Evolutionary conservation across 2,797 vertebrate genomes (phyloP).

Genomic region (Gallinago nigripennis): DNA sequence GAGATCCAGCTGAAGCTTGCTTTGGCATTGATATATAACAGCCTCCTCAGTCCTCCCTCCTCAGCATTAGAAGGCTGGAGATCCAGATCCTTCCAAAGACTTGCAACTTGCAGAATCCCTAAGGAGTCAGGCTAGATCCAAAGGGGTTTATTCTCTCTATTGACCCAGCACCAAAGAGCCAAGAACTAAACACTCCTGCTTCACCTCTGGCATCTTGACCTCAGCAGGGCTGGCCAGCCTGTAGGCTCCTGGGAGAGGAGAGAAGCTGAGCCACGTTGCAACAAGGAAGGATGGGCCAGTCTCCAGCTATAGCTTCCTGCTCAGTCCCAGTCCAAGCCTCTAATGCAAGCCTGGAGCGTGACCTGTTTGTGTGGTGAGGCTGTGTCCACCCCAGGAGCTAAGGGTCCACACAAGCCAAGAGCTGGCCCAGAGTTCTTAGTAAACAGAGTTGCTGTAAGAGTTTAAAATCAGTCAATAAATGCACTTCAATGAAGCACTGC

Average conservation of each 20-base stretch:
- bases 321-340: not conserved
- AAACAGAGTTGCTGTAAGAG: conserved; percentile 23
- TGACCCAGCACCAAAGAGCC: not conserved
- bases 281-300: not conserved
- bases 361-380: not conserved
- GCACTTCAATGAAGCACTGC: conserved; percentile 21
- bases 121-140: not conserved
- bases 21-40: not conserved
- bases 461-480: conserved; percentile 27
- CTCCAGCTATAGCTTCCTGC: not conserved
- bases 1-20: not conserved
- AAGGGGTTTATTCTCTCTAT: not conserved
- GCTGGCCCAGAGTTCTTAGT: not conserved
- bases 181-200: not conserved
- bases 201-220: not conserved
- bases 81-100: not conserved
- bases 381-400: not conserved
- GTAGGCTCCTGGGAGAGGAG: not conserved
- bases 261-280: not conserved
- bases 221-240: rapidly evolving
- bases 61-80: not conserved
- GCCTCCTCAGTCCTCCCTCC: not conserved
- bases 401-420: not conserved
- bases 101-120: not conserved
- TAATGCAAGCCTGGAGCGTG: not conserved